A percentile compares a stretch with the other conserved stretches of the same genome.
phyloP scores from a whole-genome alignment of 2,113 vertebrate species.

The Chamaetylas fuelleborni region DNA sequence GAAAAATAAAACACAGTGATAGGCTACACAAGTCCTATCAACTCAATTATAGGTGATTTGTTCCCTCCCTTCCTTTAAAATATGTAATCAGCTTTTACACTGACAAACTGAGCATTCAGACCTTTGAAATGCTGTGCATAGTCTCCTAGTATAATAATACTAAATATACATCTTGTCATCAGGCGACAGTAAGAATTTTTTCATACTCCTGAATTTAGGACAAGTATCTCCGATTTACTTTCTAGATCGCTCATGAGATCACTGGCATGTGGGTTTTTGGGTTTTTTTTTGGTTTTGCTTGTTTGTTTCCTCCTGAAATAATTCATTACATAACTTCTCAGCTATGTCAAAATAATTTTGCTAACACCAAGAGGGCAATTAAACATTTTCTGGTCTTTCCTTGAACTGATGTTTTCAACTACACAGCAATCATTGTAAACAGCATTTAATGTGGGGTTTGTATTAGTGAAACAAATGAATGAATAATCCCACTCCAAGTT shows the following conservation, averaged over 20 bases:
- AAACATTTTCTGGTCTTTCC: not conserved
- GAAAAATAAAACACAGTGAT: not conserved
- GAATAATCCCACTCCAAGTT: not conserved
- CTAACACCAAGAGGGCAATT: not conserved
- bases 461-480: not conserved
- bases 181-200: not conserved
- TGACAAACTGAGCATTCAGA: not conserved
- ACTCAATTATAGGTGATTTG: not conserved
- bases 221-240: not conserved
- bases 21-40: not conserved
- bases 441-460: not conserved
- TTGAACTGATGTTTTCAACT: not conserved
- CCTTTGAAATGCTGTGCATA: not conserved
- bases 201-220: not conserved
- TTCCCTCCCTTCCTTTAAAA: not conserved
- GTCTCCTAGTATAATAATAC: not conserved
- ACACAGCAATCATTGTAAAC: not conserved
- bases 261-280: fast-evolving
- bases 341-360: not conserved
- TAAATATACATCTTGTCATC: not conserved
- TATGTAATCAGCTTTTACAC: not conserved
- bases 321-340: not conserved
- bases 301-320: not conserved
- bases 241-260: not conserved
- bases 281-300: not conserved